Evolutionary conservation across 2,888 invertebrate genomes (phyloP), one percentile per base, ranked within the genome.

Genomic region (Rosalia funebris): DNA sequence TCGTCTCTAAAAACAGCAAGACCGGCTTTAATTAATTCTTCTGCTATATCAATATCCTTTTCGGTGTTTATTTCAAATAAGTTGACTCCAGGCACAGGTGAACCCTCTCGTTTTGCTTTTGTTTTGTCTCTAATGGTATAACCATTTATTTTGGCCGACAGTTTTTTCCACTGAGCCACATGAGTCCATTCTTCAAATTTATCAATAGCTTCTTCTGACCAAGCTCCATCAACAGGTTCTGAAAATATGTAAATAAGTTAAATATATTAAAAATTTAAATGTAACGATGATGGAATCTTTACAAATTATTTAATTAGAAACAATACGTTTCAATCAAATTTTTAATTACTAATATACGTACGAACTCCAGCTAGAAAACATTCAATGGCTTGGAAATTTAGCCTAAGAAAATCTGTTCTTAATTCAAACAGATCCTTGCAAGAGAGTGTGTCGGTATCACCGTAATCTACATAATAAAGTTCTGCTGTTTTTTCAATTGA

Each of bases 381-480:
- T 80, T 95, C 94, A 78, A 96, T 89, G 0, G 96, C 95, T 86
- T 96, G 91, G 75, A 90, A 89, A 45, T 90, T 85, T 10, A 94
- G 83, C 50, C 87, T 83, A 46, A 92, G 80, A 75, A 92, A 87
- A 76, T 94, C 91, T 0, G 92, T 90, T 36, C 91, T 85, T 60
- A 95, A 82, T 71, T 91, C 90, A 67, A 87, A 89, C 9, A 95
- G 81, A 62, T 91, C 87, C 50, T 86, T 84, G 1, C 86, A 85
- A 0, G 86, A 82, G 1, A 92, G 84, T 72, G 86, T 86, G 71
- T 91, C 91, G 60, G 87, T 88, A 80, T 96, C 94, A 0, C 96
- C 96, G 79, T 93, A 96, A 83, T 96, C 96, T 52, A 95, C 86
- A 81, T 89, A 95, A 78, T 91, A 92, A 19, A 95, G 85, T 72